phyloP scores from a whole-genome alignment of 1,140 invertebrate species.

The Drosophila sp. region DNA sequence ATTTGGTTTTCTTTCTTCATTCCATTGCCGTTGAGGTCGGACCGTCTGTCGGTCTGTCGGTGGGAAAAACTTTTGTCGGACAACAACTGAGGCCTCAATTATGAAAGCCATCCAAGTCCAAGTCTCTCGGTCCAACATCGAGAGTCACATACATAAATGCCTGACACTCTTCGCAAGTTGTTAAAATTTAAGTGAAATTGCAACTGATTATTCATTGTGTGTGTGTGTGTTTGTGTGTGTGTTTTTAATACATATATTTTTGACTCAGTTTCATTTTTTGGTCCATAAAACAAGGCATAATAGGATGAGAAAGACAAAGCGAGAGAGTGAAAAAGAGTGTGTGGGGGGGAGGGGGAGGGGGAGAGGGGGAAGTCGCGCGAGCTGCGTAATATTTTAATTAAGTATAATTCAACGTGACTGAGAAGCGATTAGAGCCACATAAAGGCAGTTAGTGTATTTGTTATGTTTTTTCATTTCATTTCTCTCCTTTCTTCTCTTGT shows the following conservation, averaged over 20 bases:
- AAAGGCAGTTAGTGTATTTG: slow-evolving; percentile 43
- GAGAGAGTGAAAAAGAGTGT: slow-evolving; percentile 13
- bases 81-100: slow-evolving; percentile 3
- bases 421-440: slow-evolving; percentile 51
- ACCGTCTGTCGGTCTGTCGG: neutral
- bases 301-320: slow-evolving; percentile 21
- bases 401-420: slow-evolving; percentile 67
- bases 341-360: neutral
- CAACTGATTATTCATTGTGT: slow-evolving; percentile 62
- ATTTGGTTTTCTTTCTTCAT: slow-evolving; percentile 4
- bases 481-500: slow-evolving; percentile 33
- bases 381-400: slow-evolving; percentile 57
- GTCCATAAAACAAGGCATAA: slow-evolving; percentile 48
- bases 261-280: slow-evolving; percentile 19
- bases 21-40: neutral
- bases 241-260: neutral
- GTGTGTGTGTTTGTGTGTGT: neutral
- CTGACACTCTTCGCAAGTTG: slow-evolving; percentile 65
- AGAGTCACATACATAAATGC: slow-evolving; percentile 51
- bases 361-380: neutral
- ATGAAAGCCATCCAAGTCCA: slow-evolving; percentile 14
- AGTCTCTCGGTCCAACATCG: slow-evolving; percentile 25
- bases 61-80: slow-evolving; percentile 52
- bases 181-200: slow-evolving; percentile 76
- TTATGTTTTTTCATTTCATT: slow-evolving; percentile 31